These are phyloP conservation scores for Myotis myotis DNA, from an alignment of 2,797 vertebrate species.

Conservation along the genomic window DNA sequence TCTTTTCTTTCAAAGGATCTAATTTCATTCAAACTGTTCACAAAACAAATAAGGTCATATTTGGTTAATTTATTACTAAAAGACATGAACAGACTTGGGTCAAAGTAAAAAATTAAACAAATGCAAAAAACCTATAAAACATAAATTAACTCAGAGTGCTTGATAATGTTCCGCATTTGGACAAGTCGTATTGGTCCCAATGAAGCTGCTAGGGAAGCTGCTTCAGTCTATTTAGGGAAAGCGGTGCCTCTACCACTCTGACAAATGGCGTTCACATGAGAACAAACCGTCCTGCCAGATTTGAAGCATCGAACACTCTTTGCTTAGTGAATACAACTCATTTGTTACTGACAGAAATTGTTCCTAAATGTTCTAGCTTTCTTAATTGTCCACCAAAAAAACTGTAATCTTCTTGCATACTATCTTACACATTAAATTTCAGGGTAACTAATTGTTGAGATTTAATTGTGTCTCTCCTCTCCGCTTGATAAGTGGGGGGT, in stretches of 20 bases:
- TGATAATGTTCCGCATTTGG: neutral
- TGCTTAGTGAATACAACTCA: neutral
- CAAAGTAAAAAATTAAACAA: neutral
- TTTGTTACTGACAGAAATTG: neutral
- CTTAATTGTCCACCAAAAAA: neutral
- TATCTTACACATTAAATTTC: neutral
- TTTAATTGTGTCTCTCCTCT: neutral
- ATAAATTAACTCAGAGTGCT: neutral
- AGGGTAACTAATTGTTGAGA: neutral
- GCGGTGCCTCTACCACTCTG: neutral
- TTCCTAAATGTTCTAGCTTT: neutral
- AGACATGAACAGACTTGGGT: neutral
- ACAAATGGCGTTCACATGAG: neutral
- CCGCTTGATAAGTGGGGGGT: neutral
- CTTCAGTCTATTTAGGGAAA: neutral
- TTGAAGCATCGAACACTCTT: neutral
- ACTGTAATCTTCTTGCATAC: neutral
- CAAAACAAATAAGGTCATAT: neutral
- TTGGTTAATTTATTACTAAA: neutral
- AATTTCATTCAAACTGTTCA: neutral
- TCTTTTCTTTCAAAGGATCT: neutral
- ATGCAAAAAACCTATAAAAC: neutral
- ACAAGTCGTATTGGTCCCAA: neutral
- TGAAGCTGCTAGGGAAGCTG: neutral
- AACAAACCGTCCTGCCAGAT: neutral